phyloP scores from a whole-genome alignment of 2,797 vertebrate species.

The Alca torda region DNA sequence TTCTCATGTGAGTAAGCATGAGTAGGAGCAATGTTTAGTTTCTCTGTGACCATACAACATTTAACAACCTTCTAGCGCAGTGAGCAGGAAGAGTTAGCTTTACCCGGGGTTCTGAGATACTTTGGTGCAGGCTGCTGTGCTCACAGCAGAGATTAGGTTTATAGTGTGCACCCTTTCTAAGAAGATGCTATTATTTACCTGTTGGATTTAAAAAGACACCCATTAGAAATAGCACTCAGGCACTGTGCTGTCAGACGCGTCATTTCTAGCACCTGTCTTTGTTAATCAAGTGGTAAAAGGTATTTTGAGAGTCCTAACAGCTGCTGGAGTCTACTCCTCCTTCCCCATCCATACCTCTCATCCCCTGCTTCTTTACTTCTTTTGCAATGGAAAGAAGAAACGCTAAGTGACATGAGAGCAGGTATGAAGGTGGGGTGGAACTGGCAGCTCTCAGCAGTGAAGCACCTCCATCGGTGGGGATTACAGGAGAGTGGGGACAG shows the following conservation, averaged over 20 bases:
- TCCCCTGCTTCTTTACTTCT: neutral
- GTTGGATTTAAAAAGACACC: neutral
- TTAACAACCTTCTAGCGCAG: neutral
- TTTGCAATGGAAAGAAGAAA: neutral
- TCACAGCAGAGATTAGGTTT: neutral
- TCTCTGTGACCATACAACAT: neutral
- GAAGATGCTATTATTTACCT: neutral
- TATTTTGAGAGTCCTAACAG: neutral
- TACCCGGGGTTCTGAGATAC: neutral
- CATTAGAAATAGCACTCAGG: neutral
- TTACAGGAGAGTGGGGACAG: neutral
- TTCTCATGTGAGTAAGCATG: constrained; percentile 44
- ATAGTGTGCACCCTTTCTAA: neutral
- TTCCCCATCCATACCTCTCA: neutral
- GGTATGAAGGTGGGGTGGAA: neutral
- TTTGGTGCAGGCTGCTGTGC: neutral
- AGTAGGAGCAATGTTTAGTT: constrained; percentile 49
- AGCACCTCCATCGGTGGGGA: neutral
- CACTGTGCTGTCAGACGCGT: neutral
- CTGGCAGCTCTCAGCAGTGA: neutral
- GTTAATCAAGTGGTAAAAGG: neutral
- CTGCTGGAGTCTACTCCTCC: neutral
- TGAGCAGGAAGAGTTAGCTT: neutral
- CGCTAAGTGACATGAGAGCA: neutral
- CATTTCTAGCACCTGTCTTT: neutral